Evolutionary conservation across 2,797 vertebrate species (phyloP).

Genomic region (Pterois miles): DNA sequence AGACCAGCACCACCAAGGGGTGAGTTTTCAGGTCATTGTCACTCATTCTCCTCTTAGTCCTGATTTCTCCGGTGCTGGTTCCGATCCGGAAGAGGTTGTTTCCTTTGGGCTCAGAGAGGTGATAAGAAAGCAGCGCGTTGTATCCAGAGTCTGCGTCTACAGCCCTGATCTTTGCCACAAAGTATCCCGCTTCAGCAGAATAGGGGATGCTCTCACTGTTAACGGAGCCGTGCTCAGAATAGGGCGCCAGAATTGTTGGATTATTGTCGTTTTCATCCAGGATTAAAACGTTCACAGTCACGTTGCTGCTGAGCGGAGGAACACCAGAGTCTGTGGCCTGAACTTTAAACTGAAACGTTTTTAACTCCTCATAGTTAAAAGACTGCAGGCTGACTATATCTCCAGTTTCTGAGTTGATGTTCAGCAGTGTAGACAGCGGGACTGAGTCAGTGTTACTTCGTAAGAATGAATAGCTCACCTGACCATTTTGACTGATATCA

Average conservation of each 20-base stretch:
- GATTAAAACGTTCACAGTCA: conserved; percentile 58
- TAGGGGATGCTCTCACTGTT: conserved; percentile 67
- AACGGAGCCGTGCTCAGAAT: conserved; percentile 64
- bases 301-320: conserved; percentile 58
- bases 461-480: conserved; percentile 72
- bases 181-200: conserved; percentile 68
- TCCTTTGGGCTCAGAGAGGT: conserved; percentile 62
- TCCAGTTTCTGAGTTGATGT: conserved; percentile 62
- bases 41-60: conserved; percentile 66
- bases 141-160: conserved; percentile 72
- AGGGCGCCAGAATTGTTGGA: conserved; percentile 61
- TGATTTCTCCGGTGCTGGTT: conserved; percentile 69
- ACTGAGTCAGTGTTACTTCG: conserved; percentile 4
- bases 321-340: conserved; percentile 63
- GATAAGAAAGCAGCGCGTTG: conserved; percentile 69
- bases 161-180: conserved; percentile 71
- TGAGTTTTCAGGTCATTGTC: conserved; percentile 65
- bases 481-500: conserved; percentile 72
- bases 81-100: conserved; percentile 67
- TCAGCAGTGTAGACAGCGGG: conserved; percentile 42
- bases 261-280: conserved; percentile 73
- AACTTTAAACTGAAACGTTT: conserved; percentile 64
- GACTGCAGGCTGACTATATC: conserved; percentile 43
- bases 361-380: conserved; percentile 23
- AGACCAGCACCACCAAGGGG: conserved; percentile 69